Evolutionary conservation across 1,140 invertebrate species (phyloP).

Genomic region (Zaprionus davidi): DNA sequence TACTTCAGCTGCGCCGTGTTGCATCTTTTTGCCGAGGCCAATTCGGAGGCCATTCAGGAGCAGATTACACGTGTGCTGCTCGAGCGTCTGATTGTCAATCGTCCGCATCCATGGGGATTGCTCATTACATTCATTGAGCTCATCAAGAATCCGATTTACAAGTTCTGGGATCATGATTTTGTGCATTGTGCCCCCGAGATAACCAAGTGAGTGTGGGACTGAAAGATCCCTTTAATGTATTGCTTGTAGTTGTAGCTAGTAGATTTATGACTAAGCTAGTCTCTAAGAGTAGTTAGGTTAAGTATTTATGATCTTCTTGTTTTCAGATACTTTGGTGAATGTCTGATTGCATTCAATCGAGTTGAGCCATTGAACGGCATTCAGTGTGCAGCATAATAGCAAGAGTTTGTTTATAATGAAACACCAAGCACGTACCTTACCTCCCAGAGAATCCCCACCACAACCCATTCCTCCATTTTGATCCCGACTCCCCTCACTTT

Average conservation of each 20-base stretch:
- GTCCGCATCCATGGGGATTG: constrained; percentile 99
- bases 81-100: constrained; percentile 98
- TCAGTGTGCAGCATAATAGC: constrained; percentile 54
- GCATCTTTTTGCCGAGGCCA: constrained; percentile 99
- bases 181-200: constrained; percentile 99
- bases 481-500: background rate
- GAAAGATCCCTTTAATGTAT: background rate
- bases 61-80: constrained; percentile 96
- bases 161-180: constrained; percentile 99
- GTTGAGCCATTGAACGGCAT: constrained; percentile 56
- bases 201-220: constrained; percentile 91
- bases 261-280: background rate
- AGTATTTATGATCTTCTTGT: constrained; percentile 54
- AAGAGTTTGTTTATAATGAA: constrained; percentile 37
- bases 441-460: background rate
- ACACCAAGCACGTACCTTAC: constrained; percentile 40
- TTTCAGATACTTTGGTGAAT: constrained; percentile 88
- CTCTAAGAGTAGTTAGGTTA: background rate
- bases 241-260: background rate
- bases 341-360: constrained; percentile 85
- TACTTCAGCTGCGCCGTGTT: constrained; percentile 99
- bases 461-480: background rate
- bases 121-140: constrained; percentile 99
- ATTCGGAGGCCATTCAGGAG: constrained; percentile 96
- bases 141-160: constrained; percentile 99